Conservation (phyloP, 2,888 invertebrate species). For the Plagodis dolabraria region DNA sequence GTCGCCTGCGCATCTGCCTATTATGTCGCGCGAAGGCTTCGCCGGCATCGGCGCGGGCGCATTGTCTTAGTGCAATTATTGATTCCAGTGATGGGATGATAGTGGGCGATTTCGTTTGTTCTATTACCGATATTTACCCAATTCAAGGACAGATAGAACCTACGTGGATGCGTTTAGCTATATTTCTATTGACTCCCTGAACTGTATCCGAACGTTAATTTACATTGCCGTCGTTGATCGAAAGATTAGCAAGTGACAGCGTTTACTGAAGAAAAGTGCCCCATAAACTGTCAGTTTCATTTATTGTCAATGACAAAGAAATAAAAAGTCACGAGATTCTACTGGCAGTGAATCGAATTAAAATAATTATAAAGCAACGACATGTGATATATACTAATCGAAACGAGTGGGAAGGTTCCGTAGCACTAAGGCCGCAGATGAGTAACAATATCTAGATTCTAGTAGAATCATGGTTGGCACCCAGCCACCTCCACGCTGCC, state of each 20-base stretch:
- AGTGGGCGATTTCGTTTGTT: constrained; percentile 20
- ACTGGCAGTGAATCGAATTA: constrained; percentile 18
- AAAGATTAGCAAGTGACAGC: too few relatives aligned
- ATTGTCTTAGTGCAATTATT: constrained; percentile 11
- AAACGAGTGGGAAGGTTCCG: constrained; percentile 16
- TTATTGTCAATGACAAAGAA: constrained; percentile 16
- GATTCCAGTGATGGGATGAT: constrained; percentile 3
- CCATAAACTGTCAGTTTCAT: neutral
- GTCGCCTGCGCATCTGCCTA: constrained; percentile 7
- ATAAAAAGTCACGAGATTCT: constrained; percentile 27
- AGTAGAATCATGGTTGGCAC: constrained; percentile 35
- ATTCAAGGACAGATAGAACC: constrained; percentile 1
- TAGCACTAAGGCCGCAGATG: constrained; percentile 2
- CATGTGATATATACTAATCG: constrained; percentile 26
- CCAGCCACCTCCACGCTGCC: constrained; percentile 36
- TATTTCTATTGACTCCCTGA: too few relatives aligned
- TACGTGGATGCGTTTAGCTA: too few relatives aligned
- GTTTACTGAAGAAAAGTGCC: neutral
- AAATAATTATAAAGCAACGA: constrained; percentile 19
- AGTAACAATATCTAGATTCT: constrained; percentile 5
- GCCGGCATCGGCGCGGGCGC: neutral
- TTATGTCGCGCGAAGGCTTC: constrained; percentile 15
- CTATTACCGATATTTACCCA: constrained; percentile 5
- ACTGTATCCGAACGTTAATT: too few relatives aligned
- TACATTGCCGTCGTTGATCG: too few relatives aligned